A percentile compares a stretch with the other conserved stretches of the same genome.
phyloP scores from a whole-genome alignment of 2,797 vertebrate species.

The Mastacembelus armatus region DNA sequence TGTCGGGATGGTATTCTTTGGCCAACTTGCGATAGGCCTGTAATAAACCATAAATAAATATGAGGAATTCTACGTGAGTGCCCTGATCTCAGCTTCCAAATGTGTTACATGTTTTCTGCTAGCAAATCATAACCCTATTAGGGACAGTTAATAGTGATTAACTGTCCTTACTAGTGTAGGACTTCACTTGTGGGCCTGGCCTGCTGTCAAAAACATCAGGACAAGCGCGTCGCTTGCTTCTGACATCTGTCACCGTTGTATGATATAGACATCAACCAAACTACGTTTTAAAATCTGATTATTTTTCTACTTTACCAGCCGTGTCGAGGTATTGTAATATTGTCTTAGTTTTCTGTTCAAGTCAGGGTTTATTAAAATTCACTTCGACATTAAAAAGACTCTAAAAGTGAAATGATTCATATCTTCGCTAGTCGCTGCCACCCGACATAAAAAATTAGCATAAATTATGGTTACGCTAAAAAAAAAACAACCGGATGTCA shows the following conservation, averaged over 20 bases:
- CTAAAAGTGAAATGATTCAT: background rate
- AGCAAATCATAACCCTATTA: conserved; percentile 18
- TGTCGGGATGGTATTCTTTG: conserved; percentile 98
- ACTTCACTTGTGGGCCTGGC: conserved; percentile 30
- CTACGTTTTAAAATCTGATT: background rate
- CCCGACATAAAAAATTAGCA: no score
- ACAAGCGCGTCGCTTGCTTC: conserved; percentile 35
- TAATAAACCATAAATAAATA: conserved; percentile 44
- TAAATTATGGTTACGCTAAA: background rate
- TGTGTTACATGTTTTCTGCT: background rate
- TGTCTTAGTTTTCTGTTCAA: background rate
- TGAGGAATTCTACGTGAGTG: conserved; percentile 3
- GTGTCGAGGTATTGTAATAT: background rate
- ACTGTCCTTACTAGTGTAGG: conserved; percentile 2
- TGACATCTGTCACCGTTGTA: conserved; percentile 24
- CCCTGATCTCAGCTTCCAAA: background rate
- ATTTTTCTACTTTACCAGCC: background rate
- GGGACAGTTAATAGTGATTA: no score
- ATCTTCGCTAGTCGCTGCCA: background rate
- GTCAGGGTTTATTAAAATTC: background rate
- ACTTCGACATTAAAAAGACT: background rate
- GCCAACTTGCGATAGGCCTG: conserved; percentile 96
- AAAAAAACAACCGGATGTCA: background rate
- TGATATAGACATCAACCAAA: background rate
- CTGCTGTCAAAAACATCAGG: conserved; percentile 70